These are phyloP conservation scores for Phalacrocorax aristotelis DNA, from an alignment of 2,113 vertebrate species.

Conservation along the genomic window DNA sequence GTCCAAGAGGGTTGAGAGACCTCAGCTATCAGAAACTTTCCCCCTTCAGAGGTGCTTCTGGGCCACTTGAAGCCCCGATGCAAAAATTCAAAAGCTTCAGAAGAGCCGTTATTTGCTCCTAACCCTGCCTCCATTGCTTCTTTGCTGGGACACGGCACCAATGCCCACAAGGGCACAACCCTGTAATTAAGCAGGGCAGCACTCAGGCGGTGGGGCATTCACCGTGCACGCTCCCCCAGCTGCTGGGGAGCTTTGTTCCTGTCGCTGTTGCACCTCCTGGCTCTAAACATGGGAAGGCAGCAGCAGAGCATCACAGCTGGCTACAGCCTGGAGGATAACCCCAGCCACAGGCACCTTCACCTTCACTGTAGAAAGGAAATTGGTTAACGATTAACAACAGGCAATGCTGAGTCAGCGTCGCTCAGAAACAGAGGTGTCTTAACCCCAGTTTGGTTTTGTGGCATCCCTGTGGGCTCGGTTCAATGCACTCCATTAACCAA, in stretches of 20 bases:
- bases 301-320: rapidly evolving
- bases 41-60: neutral
- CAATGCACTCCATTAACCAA: neutral
- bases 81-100: neutral
- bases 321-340: neutral
- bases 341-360: rapidly evolving
- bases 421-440: neutral
- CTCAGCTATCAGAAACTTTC: neutral
- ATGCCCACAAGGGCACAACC: rapidly evolving
- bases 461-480: neutral
- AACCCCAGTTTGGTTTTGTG: neutral
- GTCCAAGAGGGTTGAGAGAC: neutral
- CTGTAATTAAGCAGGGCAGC: rapidly evolving
- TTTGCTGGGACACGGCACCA: rapidly evolving
- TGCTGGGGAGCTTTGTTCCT: neutral
- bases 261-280: rapidly evolving
- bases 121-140: neutral
- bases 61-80: neutral
- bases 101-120: neutral
- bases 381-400: rapidly evolving
- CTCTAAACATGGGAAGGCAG: rapidly evolving
- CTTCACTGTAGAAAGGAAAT: rapidly evolving
- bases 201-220: neutral
- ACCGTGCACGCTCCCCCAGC: rapidly evolving
- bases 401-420: rapidly evolving